These are phyloP conservation scores for Apodemus agrarius DNA, from an alignment of 2,797 vertebrate species.

Conservation along the genomic window DNA sequence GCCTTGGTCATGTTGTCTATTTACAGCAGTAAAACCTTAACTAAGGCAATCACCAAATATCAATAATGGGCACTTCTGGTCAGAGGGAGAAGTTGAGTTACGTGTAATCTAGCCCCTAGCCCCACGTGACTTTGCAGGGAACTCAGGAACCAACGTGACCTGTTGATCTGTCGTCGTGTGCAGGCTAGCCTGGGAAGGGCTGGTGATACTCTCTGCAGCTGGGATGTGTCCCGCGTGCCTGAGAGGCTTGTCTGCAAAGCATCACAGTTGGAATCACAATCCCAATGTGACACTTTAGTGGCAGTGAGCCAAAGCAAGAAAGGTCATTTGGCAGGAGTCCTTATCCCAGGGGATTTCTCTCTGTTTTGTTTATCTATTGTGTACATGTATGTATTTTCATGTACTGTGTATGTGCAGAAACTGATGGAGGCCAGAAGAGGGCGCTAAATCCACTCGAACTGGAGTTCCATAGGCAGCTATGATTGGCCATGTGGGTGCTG, in stretches of 20 bases:
- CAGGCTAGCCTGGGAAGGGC: not conserved
- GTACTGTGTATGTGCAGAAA: not conserved
- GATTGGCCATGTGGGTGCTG: not conserved
- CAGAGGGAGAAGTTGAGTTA: not conserved
- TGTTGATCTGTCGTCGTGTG: not conserved
- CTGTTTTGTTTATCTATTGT: not conserved
- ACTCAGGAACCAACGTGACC: not conserved
- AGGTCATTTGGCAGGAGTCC: not conserved
- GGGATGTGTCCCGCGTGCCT: not conserved
- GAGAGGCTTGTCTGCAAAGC: not conserved
- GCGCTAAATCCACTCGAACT: not conserved
- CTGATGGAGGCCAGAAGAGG: not conserved
- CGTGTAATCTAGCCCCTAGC: not conserved
- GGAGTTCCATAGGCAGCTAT: not conserved
- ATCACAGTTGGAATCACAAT: not conserved
- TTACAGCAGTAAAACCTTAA: no score
- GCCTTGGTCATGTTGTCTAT: no score
- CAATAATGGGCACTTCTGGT: not conserved
- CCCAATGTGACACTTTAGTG: not conserved
- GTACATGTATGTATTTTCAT: not conserved
- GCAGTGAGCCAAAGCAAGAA: not conserved
- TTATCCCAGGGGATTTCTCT: not conserved
- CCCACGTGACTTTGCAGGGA: not conserved
- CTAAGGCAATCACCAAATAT: not conserved
- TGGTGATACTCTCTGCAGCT: not conserved